Conservation (phyloP, 2,797 vertebrate species). For the Gallinago solitaria region DNA sequence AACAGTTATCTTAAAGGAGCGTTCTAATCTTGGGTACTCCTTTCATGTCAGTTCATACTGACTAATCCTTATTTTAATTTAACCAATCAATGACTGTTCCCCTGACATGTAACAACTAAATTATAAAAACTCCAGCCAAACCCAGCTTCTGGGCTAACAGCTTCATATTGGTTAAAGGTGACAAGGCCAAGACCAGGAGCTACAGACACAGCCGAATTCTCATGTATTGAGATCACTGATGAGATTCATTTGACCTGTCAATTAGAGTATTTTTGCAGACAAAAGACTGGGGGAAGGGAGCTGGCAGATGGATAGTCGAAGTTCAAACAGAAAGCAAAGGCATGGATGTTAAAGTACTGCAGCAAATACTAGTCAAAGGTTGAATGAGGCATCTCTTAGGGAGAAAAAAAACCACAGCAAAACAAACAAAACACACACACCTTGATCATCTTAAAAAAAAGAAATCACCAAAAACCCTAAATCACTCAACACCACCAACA, state of each 20-base stretch:
- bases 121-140: neutral
- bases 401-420: neutral
- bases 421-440: neutral
- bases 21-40: neutral
- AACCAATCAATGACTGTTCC: neutral
- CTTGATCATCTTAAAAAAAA: neutral
- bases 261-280: conserved; percentile 45
- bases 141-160: neutral
- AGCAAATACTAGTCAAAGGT: neutral
- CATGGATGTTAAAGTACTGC: neutral
- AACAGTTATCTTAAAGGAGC: neutral
- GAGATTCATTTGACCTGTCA: conserved; percentile 35
- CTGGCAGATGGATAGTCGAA: neutral
- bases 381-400: neutral
- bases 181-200: conserved; percentile 34
- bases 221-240: conserved; percentile 31
- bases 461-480: neutral
- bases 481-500: neutral
- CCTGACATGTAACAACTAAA: neutral
- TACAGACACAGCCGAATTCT: neutral
- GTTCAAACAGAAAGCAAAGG: conserved; percentile 1
- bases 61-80: neutral
- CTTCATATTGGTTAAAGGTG: conserved; percentile 22
- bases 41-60: neutral
- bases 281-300: conserved; percentile 55